A percentile compares a stretch with the other conserved stretches of the same genome.
phyloP scores from a whole-genome alignment of 2,113 vertebrate species.

The Cyphomyrus plagiostoma region DNA sequence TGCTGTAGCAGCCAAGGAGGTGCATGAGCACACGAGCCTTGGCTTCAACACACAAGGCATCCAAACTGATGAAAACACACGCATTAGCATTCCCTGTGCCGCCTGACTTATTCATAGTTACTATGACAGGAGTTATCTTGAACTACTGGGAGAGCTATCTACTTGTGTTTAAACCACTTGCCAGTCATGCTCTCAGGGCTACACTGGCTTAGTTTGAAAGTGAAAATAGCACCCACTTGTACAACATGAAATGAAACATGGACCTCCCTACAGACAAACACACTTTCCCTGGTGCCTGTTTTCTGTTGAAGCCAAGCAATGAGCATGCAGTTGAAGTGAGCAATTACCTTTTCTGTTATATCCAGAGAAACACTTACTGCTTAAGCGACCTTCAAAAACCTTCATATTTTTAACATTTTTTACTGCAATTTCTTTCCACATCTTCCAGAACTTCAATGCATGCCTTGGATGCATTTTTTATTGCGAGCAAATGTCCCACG shows the following conservation, averaged over 20 bases:
- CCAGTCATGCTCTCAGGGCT: background rate
- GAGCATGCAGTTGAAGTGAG: background rate
- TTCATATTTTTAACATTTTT: background rate
- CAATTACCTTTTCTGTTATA: background rate
- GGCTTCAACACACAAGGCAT: background rate
- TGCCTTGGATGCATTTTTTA: background rate
- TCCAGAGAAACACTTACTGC: background rate
- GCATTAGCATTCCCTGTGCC: background rate
- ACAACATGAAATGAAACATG: background rate
- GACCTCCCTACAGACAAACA: background rate
- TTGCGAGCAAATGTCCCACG: background rate
- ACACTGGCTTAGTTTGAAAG: background rate
- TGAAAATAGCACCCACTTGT: conserved; percentile 4
- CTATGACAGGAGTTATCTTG: background rate
- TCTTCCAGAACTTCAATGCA: background rate
- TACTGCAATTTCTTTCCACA: background rate
- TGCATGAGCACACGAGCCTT: background rate
- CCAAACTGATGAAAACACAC: background rate
- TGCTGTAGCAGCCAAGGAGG: background rate
- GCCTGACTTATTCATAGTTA: background rate
- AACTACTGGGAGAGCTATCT: background rate
- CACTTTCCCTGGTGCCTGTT: background rate
- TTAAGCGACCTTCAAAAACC: background rate
- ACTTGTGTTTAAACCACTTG: background rate
- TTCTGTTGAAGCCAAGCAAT: background rate